Base-by-base conservation (phyloP, 2,888 invertebrate species). In the Cecidostiba fungosa region DNA sequence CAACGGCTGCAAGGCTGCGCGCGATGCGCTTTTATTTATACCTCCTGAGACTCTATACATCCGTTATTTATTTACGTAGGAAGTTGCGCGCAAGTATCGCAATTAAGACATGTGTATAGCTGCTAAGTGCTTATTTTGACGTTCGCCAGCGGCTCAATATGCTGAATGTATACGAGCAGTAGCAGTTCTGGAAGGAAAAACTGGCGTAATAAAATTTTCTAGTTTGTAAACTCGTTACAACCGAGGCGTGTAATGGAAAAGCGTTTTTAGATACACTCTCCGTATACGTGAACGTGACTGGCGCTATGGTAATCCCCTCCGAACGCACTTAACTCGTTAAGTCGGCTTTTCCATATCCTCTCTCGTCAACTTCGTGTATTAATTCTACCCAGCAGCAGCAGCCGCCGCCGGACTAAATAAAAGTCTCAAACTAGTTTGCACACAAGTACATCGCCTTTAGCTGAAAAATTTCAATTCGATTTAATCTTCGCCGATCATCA, bases 261-360 rank as follows among this genome's bases (percentile, higher is more conserved):
- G 3, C 69, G 43, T 16, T 14, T 73, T 16, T 59, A 59, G 54
- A 43, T 66, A 29, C n/a, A 50, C 14, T 0, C 26, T 26, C 19
- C 10, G 36, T 19, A 36, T 26, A 3, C 23, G n/a, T n/a, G 19
- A 76, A 80, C 39, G 26, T 80, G 84, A 80, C 76, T 23, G 32
- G 84, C 69, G 47, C n/a, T 76, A 79, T 59, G 70, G 54, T 70
- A 70, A 50, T 77, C 76, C 73, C 23, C 72, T 23, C 39, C 8
- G 6, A n/a, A 14, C 14, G 29, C 66, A 43, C 43, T 23, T 39
- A 72, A 10, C 36, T 72, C 72, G 39, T 72, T 72, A 39, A 39
- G n/a, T 72, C 72, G 14, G 19, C 4, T 36, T 43, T 36, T 43
- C 14, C 32, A 69, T 69, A 26, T 19, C 23, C 32, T 69, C 19